Evolutionary conservation across 2,113 vertebrate genomes (phyloP), one percentile per base, ranked within the genome.

Genomic region (Acanthisitta chloris): DNA sequence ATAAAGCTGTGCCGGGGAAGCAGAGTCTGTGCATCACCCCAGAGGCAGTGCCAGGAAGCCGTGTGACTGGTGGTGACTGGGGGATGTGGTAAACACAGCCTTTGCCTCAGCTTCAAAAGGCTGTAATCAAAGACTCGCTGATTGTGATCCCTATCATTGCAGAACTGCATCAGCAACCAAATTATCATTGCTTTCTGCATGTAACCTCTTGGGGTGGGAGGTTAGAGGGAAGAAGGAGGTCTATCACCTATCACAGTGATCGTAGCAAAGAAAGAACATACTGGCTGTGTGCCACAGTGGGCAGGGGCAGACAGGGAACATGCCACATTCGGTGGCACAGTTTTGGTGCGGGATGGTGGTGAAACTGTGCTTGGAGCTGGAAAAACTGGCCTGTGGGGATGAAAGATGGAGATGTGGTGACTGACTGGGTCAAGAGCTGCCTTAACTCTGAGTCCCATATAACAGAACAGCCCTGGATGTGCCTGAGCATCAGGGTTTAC

Each of bases 161-260:
- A 86, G 43, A 91, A 59, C 21, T 85, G 58, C 81, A 91, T 51
- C 87, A 85, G 54, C 62, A 82, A 36, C 17, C 29, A 33, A 80
- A 85, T 38, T 69, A 34, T 45, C 42, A 19, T 17, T 67, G 57
- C n/a, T 69, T 64, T 65, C 52, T 42, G 49, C 3, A 3, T 61
- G 57, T 80, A 79, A 80, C 76, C 15, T 45, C 40, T 57, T 36
- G 58, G 28, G 29, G 29, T 21, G 12, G 18, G 16, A 28, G 25
- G 7, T 20, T 12, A 28, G 45, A 23, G 15, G 28, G n/a, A 62
- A 38, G 40, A 81, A 38, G 81, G 81, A 62, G 28, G 8, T 43
- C 13, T 25, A 2, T 43, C 17, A 10, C 65, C 34, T 62, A 26
- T 34, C 48, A 46, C 14, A 42, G 65, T 40, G 31, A 78, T n/a